A percentile compares a stretch with the other conserved stretches of the same genome.
Conservation (phyloP, 2,888 invertebrate species). For the Drosophila melanosoma region DNA sequence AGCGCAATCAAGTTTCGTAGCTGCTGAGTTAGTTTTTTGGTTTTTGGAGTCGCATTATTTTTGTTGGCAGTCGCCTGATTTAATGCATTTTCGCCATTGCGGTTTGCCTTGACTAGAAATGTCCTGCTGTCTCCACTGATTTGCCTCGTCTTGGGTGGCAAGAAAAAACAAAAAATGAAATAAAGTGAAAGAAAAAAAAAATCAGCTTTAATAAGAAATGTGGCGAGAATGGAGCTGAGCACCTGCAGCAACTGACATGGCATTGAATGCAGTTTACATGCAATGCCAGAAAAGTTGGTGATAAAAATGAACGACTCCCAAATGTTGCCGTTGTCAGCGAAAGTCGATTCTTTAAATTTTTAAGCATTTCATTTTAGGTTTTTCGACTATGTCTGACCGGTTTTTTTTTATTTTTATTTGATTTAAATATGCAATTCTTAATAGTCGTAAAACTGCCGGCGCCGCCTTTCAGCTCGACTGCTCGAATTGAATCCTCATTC, state of each 20-base stretch:
- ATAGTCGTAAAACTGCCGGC: constrained; percentile 55
- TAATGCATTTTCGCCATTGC: constrained; percentile 52
- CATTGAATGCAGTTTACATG: constrained; percentile 56
- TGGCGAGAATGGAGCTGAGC: constrained; percentile 35
- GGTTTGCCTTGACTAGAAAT: constrained; percentile 26
- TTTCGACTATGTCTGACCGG: background rate
- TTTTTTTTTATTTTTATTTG: constrained; percentile 55
- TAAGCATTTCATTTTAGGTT: constrained; percentile 65
- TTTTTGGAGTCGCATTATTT: constrained; percentile 16
- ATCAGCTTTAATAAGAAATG: constrained; percentile 70
- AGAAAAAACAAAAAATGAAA: too few relatives aligned
- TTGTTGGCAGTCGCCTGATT: constrained; percentile 34
- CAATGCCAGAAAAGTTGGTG: constrained; percentile 48
- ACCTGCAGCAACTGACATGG: constrained; percentile 44
- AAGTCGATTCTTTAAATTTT: constrained; percentile 67
- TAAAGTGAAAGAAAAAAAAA: constrained; percentile 11
- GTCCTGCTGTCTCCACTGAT: constrained; percentile 15
- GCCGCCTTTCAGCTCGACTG: constrained; percentile 12
- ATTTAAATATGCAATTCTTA: constrained; percentile 76
- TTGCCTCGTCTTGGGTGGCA: constrained; percentile 35
- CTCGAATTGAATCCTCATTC: constrained; percentile 65
- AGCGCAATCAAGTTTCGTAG: constrained; percentile 11
- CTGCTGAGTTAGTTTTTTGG: background rate
- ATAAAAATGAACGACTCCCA: constrained; percentile 73
- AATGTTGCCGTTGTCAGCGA: constrained; percentile 66